phyloP scores from a whole-genome alignment of 2,888 invertebrate genomes.

The Melipona beecheii region DNA sequence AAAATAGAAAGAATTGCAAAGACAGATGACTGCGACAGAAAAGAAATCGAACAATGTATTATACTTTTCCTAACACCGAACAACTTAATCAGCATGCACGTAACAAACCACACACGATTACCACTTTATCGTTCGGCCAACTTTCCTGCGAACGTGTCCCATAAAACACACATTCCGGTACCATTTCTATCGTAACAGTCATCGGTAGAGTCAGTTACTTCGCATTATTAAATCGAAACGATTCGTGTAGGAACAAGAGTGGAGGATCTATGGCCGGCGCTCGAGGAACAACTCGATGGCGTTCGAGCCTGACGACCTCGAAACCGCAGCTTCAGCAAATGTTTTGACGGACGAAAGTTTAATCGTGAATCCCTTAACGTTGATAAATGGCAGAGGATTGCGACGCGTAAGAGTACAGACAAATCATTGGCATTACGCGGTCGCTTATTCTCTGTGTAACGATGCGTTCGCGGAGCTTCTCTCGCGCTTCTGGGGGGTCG shows the following conservation, averaged over 20 bases:
- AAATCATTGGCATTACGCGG: constrained; percentile 35
- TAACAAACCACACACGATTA: constrained; percentile 45
- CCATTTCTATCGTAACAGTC: constrained; percentile 5
- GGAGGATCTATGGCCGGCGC: constrained; percentile 66
- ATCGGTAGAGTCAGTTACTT: constrained; percentile 12
- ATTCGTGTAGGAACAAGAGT: constrained; percentile 67
- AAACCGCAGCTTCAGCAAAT: constrained; percentile 68
- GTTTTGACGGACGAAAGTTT: constrained; percentile 63
- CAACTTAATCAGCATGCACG: constrained; percentile 56
- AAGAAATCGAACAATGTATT: constrained; percentile 13
- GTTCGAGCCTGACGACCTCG: constrained; percentile 68
- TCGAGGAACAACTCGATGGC: constrained; percentile 65
- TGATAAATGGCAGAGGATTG: constrained; percentile 54
- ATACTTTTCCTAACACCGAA: constrained; percentile 28
- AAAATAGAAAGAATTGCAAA: neutral
- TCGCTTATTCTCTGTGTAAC: constrained; percentile 40
- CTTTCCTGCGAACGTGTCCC: neutral
- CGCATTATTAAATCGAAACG: constrained; percentile 32
- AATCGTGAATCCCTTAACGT: constrained; percentile 67
- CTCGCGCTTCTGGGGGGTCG: constrained; percentile 7
- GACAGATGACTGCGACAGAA: constrained; percentile 14
- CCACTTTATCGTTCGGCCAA: neutral
- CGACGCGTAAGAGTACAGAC: constrained; percentile 67
- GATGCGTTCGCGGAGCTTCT: constrained; percentile 23
- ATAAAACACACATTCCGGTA: constrained; percentile 6